Evolutionary conservation across 92 coral and sea anemone species (phyloP).

Genomic region (Muricea muricata): DNA sequence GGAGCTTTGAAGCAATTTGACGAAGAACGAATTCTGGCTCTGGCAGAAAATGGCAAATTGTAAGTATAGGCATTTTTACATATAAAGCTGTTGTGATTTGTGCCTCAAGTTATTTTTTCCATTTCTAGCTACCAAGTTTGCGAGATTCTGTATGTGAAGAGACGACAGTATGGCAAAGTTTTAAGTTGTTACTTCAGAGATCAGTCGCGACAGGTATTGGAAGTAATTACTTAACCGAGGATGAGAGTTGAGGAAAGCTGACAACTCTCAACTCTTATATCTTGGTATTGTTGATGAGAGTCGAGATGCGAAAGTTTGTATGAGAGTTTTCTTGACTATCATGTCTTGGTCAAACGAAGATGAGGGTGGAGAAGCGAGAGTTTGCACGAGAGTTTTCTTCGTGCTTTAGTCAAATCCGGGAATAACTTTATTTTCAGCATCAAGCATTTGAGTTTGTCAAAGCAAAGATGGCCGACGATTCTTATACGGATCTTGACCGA

Average conservation of each 20-base stretch:
- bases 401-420: too few relatives aligned
- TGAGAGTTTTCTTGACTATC: too few relatives aligned
- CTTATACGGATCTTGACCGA: constrained; percentile 91
- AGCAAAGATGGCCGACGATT: constrained; percentile 88
- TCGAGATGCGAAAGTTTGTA: too few relatives aligned
- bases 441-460: constrained; percentile 89
- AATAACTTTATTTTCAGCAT: constrained; percentile 56
- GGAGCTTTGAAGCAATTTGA: constrained; percentile 96
- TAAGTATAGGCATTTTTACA: constrained; percentile 42
- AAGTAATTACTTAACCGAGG: too few relatives aligned
- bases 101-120: not conserved
- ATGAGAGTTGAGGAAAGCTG: too few relatives aligned
- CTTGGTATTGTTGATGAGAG: too few relatives aligned
- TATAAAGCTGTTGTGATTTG: not conserved
- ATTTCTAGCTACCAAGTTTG: constrained; percentile 89
- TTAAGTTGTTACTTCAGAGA: constrained; percentile 94
- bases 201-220: constrained; percentile 76
- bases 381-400: too few relatives aligned
- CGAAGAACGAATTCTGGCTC: constrained; percentile 86
- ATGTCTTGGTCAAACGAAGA: too few relatives aligned
- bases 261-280: too few relatives aligned
- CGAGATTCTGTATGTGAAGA: constrained; percentile 87
- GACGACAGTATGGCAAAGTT: constrained; percentile 88
- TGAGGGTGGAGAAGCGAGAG: too few relatives aligned
- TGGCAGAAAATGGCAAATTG: constrained; percentile 98